A percentile compares a stretch with the other conserved stretches of the same genome.
Evolutionary conservation across 2,113 vertebrate genomes (phyloP).

Genomic region (Perca schrenkii): DNA sequence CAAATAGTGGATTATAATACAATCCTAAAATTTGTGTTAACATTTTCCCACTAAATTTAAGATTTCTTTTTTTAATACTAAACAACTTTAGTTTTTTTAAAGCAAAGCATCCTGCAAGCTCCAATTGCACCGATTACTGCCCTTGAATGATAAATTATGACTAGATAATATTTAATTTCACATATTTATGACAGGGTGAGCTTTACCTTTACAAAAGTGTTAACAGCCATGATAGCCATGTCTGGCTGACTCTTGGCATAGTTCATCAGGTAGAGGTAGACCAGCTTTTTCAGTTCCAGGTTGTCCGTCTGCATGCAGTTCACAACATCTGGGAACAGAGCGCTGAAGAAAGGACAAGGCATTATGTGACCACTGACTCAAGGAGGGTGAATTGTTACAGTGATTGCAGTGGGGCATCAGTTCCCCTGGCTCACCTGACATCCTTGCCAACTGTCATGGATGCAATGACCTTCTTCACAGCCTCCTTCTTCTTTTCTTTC

Average conservation of each 20-base stretch:
- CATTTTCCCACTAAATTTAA: not conserved
- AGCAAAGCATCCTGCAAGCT: not conserved
- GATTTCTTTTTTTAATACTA: not conserved
- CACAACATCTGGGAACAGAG: constrained; percentile 97
- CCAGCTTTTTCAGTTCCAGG: constrained; percentile 98
- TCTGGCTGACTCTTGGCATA: constrained; percentile 99
- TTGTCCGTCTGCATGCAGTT: constrained; percentile 99
- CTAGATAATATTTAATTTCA: not conserved
- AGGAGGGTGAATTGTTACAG: not conserved
- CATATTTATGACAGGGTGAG: not conserved
- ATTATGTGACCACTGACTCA: not conserved
- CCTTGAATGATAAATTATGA: not conserved
- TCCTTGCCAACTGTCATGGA: constrained; percentile 99
- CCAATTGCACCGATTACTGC: not conserved
- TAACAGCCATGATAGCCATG: constrained; percentile 99
- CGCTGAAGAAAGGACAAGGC: constrained; percentile 78
- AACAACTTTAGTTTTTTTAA: not conserved
- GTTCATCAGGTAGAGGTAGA: constrained; percentile 99
- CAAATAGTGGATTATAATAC: not conserved
- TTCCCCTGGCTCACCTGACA: constrained; percentile 87
- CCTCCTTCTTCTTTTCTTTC: constrained; percentile 99
- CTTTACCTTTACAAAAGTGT: constrained; percentile 97
- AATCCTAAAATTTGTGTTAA: not conserved
- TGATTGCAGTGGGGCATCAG: not conserved
- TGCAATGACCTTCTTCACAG: constrained; percentile 98